Base-by-base conservation (phyloP, 2,888 invertebrate genomes). In the Cryptocephalus primarius region DNA sequence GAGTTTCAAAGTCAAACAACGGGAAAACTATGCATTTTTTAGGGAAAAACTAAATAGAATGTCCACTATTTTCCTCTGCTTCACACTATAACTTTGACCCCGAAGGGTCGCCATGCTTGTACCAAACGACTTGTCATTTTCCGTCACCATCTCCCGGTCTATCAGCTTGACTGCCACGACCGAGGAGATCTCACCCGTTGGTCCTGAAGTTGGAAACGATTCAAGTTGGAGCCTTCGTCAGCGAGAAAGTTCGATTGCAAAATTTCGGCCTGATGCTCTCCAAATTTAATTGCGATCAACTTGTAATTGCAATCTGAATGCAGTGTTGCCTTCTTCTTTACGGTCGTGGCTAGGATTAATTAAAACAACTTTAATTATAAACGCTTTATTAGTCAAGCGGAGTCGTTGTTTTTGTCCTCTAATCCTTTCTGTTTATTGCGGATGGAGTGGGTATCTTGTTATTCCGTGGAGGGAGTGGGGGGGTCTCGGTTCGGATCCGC, bases 201-300 rank as follows among this genome's bases (percentile, higher is more conserved):
- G 22, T 22, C 22, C 22, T 4, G 6, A 22, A 22, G 22, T 22
- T 22, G 22, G 22, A 22, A 22, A 22, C 22, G 2, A 6, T 22
- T 22, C 22, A 22, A 22, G 22, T 22, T 22, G 22, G 2, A 22
- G 59, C 56, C 45, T 49, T 50, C 54, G 57, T 58, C 54, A 49
- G 58, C 60, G 50, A 49, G 55, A 59, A 61, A 61, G 55, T 61
- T 59, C 48, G 44, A 54, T 48, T 50, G 49, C 50, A 50, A 53
- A 56, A 56, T 53, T 49, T 32, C 45, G 50, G 55, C 52, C 53
- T 50, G 53, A 52, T 55, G 59, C 57, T 59, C 50, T 53, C 58
- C 60, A 59, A 63, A 62, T 65, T 64, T 63, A 63, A 66, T 65
- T 66, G 63, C 62, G 60, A 66, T 65, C 60, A 62, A 63, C 59